Conservation (phyloP, 2,888 invertebrate species). For the Platycnemis pennipes region DNA sequence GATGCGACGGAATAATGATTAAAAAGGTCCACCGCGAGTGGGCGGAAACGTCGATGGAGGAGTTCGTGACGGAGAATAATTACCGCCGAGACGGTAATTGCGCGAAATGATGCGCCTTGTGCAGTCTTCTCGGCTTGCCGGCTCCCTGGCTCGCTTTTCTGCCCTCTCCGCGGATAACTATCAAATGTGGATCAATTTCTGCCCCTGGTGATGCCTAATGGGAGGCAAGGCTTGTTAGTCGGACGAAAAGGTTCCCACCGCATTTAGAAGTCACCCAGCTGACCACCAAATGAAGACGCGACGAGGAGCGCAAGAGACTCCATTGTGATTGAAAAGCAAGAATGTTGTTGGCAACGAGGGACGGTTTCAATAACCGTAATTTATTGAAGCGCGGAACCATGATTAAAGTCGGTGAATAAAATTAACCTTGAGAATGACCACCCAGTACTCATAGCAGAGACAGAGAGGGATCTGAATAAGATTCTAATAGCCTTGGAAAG, state of each 20-base stretch:
- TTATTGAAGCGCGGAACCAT: no score
- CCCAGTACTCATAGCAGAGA: no score
- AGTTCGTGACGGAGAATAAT: conserved; percentile 28
- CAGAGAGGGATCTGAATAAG: no score
- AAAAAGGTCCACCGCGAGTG: not conserved
- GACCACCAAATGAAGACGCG: not conserved
- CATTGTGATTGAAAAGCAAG: not conserved
- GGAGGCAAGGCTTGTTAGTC: not conserved
- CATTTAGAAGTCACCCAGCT: not conserved
- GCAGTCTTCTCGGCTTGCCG: not conserved
- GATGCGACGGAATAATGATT: not conserved
- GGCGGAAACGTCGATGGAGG: not conserved
- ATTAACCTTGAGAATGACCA: no score
- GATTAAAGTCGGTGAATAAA: no score
- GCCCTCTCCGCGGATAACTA: not conserved
- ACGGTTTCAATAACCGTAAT: no score
- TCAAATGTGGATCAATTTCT: conserved; percentile 18
- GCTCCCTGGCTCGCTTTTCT: not conserved
- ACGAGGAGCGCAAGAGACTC: not conserved
- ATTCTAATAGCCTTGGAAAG: no score
- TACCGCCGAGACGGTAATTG: not conserved
- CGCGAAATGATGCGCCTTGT: not conserved
- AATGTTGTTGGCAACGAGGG: no score
- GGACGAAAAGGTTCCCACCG: not conserved
- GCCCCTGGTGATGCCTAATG: not conserved